Evolutionary conservation across 2,113 vertebrate genomes (phyloP), one percentile per base, ranked within the genome.

Genomic region (Myodes glareolus): DNA sequence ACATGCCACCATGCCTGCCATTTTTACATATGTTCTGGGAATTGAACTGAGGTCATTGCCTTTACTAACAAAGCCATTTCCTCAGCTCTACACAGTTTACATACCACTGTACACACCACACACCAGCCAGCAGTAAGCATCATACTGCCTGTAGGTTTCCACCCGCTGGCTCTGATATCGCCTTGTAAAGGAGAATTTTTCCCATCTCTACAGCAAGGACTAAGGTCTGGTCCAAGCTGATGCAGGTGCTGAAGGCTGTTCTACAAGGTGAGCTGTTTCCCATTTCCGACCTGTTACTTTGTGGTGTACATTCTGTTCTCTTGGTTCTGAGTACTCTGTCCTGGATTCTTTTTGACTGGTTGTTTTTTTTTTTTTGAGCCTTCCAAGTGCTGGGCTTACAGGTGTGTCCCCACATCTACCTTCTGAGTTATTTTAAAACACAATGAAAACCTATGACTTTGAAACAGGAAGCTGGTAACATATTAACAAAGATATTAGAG

Each of bases 131-230:
- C 4, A 5, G 2, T 0, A 0, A 7, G 70, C 3, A 5, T 39
- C 4, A 0, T 0, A 8, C 55, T 27, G 45, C 7, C 65, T 14
- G 33, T 25, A 61, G 16, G 42, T 0, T 4, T 47, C 0, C 29
- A 5, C 27, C 23, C 0, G 0, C 2, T 10, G 80, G n/a, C 3
- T n/a, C 78, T 68, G 92, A 55, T 0, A 0, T 10, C 1, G 9
- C 23, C n/a, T 16, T 42, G n/a, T 84, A 63, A 63, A 19, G 87
- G 0, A 61, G 29, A 68, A 31, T 19, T 14, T 21, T 5, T 10
- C 61, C 47, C 42, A 52, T 5, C 9, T 78, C 36, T 91, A 73
- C 0, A 1, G 45, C 70, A 39, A 91, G 9, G 23, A 47, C 78
- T 7, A 14, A 70, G 3, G 75, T n/a, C 42, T 77, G 39, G 68